Conservation (phyloP, 2,113 vertebrate species). For the Aptenodytes patagonicus region DNA sequence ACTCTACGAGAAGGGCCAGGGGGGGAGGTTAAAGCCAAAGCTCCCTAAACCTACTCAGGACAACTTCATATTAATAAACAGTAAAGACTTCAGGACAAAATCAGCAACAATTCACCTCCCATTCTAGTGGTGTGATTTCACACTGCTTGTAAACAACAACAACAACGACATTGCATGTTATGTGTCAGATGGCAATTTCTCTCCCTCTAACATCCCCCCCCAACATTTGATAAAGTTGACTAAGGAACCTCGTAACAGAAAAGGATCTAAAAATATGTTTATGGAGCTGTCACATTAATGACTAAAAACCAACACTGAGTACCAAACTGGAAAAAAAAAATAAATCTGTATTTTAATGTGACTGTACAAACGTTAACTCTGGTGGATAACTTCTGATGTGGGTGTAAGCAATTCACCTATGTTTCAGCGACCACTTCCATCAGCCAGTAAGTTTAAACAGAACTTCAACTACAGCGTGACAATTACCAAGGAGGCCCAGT, state of each 20-base stretch:
- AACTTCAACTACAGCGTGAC: not conserved
- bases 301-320: not conserved
- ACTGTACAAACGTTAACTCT: not conserved
- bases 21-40: not conserved
- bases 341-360: not conserved
- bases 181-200: not conserved
- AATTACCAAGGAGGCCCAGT: not conserved
- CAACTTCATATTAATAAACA: not conserved
- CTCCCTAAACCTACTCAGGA: not conserved
- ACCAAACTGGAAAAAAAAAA: not conserved
- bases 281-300: not conserved
- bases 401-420: not conserved
- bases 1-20: rapidly evolving
- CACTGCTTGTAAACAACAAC: not conserved
- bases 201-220: not conserved
- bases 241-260: not conserved
- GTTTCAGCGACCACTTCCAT: not conserved
- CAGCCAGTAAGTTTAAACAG: not conserved
- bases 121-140: not conserved
- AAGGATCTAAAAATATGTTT: not conserved
- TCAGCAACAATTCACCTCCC: not conserved
- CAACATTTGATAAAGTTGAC: not conserved
- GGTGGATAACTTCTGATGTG: not conserved
- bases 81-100: not conserved
- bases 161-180: not conserved